Percentiles rank a stretch among this genome's conserved stretches.
Evolutionary conservation across 1,140 invertebrate genomes (phyloP).

Genomic region (Epicauta chinensis): DNA sequence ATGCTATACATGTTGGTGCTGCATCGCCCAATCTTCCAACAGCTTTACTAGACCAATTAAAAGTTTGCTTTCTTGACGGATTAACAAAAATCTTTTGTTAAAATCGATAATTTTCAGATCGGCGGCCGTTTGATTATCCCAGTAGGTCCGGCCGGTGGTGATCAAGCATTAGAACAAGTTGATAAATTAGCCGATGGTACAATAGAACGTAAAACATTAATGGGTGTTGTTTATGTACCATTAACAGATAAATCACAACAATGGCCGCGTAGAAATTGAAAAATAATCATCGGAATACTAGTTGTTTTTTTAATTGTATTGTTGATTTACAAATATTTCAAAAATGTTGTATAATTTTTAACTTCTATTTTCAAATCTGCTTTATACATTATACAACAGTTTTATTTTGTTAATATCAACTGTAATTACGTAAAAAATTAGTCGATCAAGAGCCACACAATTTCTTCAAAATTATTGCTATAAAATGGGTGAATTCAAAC

Average conservation of each 20-base stretch:
- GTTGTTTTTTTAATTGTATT: background rate
- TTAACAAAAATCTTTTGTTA: background rate
- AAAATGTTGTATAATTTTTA: no score
- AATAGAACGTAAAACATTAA: slow-evolving; percentile 70
- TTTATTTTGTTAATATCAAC: no score
- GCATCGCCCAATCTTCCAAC: slow-evolving; percentile 74
- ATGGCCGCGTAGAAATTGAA: slow-evolving; percentile 36
- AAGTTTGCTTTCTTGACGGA: slow-evolving; percentile 36
- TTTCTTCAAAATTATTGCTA: no score
- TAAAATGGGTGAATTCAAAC: no score
- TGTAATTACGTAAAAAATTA: no score
- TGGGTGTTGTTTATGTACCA: slow-evolving; percentile 97
- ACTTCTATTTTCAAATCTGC: no score
- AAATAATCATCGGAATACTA: slow-evolving; percentile 5
- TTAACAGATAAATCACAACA: slow-evolving; percentile 83
- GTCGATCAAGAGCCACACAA: no score
- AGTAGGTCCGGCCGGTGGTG: slow-evolving; percentile 73
- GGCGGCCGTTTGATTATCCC: slow-evolving; percentile 90
- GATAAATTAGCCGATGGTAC: slow-evolving; percentile 82
- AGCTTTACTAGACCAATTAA: slow-evolving; percentile 55
- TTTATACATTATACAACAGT: no score
- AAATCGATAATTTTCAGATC: slow-evolving; percentile 39
- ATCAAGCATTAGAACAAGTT: slow-evolving; percentile 79
- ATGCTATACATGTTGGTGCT: slow-evolving; percentile 93
- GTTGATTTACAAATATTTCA: no score